phyloP scores from a whole-genome alignment of 2,113 vertebrate genomes.

The Gymnobelideus leadbeateri region DNA sequence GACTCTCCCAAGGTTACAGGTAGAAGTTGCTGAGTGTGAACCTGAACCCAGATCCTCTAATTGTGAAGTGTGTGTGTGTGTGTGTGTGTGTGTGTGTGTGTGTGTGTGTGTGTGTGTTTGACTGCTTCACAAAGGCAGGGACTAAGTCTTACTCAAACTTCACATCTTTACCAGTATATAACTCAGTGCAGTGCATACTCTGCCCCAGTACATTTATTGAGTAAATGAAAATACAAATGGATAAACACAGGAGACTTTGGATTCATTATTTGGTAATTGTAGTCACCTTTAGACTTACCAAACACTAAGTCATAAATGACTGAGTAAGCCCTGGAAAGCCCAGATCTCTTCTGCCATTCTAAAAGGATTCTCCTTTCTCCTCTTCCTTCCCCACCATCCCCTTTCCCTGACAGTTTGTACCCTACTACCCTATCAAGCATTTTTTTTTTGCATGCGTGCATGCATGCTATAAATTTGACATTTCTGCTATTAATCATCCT shows the following conservation, averaged over 20 bases:
- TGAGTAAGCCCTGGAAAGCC: neutral
- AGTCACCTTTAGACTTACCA: neutral
- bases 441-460: conserved; percentile 46
- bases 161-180: neutral
- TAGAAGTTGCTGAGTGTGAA: neutral
- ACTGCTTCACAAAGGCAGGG: neutral
- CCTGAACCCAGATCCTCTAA: neutral
- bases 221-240: neutral
- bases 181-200: neutral
- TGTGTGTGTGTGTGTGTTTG: neutral
- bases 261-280: neutral
- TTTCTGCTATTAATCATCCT: conserved; percentile 71
- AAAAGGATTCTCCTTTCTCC: neutral
- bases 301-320: neutral
- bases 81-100: neutral
- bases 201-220: neutral
- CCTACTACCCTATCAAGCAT: neutral
- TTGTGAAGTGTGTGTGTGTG: neutral
- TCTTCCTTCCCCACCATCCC: neutral
- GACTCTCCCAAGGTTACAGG: neutral
- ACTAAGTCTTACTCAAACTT: neutral
- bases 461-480: conserved; percentile 62
- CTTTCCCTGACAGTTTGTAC: neutral
- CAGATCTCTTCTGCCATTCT: conserved; percentile 9
- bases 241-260: neutral